Evolutionary conservation across 2,888 invertebrate species (phyloP), one percentile per base, ranked within the genome.

Genomic region (Oscheius myriophilus): DNA sequence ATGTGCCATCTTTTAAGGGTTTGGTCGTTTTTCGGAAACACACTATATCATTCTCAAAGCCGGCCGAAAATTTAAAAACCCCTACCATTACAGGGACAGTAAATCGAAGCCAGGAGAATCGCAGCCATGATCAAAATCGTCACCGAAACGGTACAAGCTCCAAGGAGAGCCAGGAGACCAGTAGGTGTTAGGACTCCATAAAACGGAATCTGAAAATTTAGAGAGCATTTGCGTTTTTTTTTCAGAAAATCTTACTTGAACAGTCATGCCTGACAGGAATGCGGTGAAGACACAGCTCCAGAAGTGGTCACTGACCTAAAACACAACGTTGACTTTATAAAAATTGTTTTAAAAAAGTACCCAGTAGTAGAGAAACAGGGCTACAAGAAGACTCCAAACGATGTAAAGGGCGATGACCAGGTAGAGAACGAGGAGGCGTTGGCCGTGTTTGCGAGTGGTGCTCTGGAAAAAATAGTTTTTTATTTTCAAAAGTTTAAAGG

Each of bases 341-440:
- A n/a, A n/a, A n/a, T 33, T 3, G 33, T 33, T 33, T 33, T 18
- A 21, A 16, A 18, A 43, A 57, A 12, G 23, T 63, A 77, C 75
- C 73, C 75, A 70, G 61, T 73, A 72, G 63, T 74, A 76, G 43
- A 76, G 73, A 58, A 70, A 73, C 4, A 74, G 53, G 25, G 71
- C 72, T 23, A 78, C 65, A 26, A 76, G 72, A 43, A 98, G 95
- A 65, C 97, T 97, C 88, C 96, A 96, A 75, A 98, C 95, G 75
- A 98, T 46, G 59, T 72, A 75, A 43, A 75, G 68, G 45, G 65
- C 65, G 18, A 70, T 53, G 61, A 73, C 67, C 41, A 70, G 58
- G 25, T 68, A 69, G 2, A 78, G 59, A 39, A 73, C 71, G 21
- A 74, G 42, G 11, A 68, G 45, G 18, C 62, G 68, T 11, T 59